These are phyloP conservation scores for Colistium nudipinnis DNA, from an alignment of 2,113 vertebrate genomes.

Conservation along the genomic window DNA sequence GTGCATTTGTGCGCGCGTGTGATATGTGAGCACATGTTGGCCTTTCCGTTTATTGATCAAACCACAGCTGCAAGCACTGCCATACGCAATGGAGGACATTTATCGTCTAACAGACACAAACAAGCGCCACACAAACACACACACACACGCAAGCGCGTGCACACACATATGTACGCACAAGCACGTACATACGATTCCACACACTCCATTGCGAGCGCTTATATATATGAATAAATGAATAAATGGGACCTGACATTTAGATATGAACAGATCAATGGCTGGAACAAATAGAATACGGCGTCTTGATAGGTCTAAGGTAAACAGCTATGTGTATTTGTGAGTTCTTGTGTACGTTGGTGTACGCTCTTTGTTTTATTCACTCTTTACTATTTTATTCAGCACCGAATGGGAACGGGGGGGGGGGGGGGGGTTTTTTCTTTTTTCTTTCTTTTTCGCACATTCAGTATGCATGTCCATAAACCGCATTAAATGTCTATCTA, in stretches of 20 bases:
- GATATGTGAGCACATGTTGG: conserved; percentile 18
- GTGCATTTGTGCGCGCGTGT: conserved; percentile 2
- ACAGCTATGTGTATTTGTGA: conserved; percentile 8
- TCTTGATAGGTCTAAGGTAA: conserved; percentile 49
- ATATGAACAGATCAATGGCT: conserved; percentile 68
- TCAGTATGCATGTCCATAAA: conserved; percentile 16
- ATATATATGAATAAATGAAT: conserved; percentile 67
- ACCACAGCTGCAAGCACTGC: conserved; percentile 24
- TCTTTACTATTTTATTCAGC: conserved; percentile 7
- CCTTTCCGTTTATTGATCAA: conserved; percentile 70
- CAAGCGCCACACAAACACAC: too few species aligned
- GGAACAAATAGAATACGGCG: conserved; percentile 64
- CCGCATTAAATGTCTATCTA: conserved; percentile 20
- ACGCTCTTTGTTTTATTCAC: conserved; percentile 38
- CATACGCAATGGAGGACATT: conserved; percentile 43
- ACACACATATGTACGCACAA: conserved; percentile 2
- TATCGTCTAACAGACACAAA: conserved; percentile 29
- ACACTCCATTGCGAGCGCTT: not conserved
- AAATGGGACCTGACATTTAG: conserved; percentile 74
- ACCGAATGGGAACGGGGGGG: not conserved
- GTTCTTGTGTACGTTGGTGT: not conserved
- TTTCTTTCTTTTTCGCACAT: conserved; percentile 17
- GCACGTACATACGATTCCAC: not conserved
- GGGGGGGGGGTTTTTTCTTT: not conserved
- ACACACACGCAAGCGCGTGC: not conserved